These are phyloP conservation scores for Orthosia gracilis DNA, from an alignment of 2,888 invertebrate genomes.

Conservation along the genomic window DNA sequence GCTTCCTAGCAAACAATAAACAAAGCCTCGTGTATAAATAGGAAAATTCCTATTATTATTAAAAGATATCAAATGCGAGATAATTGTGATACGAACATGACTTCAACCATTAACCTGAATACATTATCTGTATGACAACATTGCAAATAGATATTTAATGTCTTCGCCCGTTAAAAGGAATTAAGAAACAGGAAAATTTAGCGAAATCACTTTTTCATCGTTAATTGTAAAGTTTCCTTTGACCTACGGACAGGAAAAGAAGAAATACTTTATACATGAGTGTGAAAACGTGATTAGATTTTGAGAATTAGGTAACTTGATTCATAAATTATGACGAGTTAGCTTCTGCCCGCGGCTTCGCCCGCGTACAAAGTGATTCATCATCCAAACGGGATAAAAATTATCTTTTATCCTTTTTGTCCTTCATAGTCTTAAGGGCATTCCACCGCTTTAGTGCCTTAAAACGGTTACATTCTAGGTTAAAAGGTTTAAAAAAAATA, in stretches of 20 bases:
- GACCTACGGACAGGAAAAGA: constrained; percentile 58
- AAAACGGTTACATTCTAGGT: no score
- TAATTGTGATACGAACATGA: constrained; percentile 76
- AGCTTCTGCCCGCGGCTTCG: no score
- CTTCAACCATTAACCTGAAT: constrained; percentile 83
- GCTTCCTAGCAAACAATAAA: constrained; percentile 71
- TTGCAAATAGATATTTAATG: constrained; percentile 86
- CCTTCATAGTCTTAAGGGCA: no score
- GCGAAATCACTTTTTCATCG: constrained; percentile 74
- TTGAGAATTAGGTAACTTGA: constrained; percentile 11
- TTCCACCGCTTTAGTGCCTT: no score
- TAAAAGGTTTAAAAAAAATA: no score
- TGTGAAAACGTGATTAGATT: constrained; percentile 11
- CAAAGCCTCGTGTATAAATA: constrained; percentile 80
- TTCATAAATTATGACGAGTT: neutral
- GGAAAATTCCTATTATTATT: constrained; percentile 88
- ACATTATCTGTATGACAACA: constrained; percentile 76
- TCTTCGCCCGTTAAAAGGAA: constrained; percentile 76
- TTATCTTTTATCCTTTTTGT: no score
- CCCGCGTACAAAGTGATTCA: no score
- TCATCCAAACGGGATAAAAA: no score
- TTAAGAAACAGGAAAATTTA: constrained; percentile 86
- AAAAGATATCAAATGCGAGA: constrained; percentile 72
- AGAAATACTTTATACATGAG: constrained; percentile 21
- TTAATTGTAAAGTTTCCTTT: constrained; percentile 79